Evolutionary conservation across 2,888 invertebrate genomes (phyloP).

Genomic region (Atethmia centrago): DNA sequence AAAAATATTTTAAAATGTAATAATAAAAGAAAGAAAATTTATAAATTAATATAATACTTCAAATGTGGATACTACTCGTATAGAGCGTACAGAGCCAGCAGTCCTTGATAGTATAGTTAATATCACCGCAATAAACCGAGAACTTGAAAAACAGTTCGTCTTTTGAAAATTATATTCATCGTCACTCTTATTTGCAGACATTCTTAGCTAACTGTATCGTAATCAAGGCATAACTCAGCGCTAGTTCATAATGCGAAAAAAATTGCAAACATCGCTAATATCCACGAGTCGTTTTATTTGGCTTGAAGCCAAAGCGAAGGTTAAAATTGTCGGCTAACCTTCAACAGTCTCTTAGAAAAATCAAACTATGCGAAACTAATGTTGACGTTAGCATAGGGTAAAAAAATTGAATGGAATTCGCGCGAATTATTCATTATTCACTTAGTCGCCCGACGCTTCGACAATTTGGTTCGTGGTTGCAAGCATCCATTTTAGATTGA

Average conservation of each 20-base stretch:
- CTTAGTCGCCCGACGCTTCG: not conserved
- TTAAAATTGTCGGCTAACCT: conserved; percentile 56
- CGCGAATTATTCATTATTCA: conserved; percentile 7
- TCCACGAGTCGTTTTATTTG: conserved; percentile 35
- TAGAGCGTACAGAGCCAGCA: no score
- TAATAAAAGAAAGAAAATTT: no score
- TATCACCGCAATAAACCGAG: not conserved
- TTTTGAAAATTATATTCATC: not conserved
- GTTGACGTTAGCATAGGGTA: conserved; percentile 26
- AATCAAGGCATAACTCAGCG: conserved; percentile 18
- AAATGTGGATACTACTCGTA: no score
- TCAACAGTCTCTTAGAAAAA: conserved; percentile 27
- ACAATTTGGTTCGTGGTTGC: not conserved
- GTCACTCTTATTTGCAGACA: not conserved
- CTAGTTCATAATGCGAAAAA: conserved; percentile 29
- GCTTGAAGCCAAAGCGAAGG: conserved; percentile 37
- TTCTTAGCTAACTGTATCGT: conserved; percentile 12
- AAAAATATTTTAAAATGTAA: no score
- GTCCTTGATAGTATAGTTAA: not conserved
- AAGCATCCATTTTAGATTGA: not conserved
- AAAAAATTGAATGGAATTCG: conserved; percentile 29
- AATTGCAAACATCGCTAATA: conserved; percentile 21
- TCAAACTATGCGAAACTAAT: conserved; percentile 25
- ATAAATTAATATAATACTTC: no score
- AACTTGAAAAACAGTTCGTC: not conserved